Base-by-base conservation (phyloP, 1,140 invertebrate species). In the Drosophila hydei region DNA sequence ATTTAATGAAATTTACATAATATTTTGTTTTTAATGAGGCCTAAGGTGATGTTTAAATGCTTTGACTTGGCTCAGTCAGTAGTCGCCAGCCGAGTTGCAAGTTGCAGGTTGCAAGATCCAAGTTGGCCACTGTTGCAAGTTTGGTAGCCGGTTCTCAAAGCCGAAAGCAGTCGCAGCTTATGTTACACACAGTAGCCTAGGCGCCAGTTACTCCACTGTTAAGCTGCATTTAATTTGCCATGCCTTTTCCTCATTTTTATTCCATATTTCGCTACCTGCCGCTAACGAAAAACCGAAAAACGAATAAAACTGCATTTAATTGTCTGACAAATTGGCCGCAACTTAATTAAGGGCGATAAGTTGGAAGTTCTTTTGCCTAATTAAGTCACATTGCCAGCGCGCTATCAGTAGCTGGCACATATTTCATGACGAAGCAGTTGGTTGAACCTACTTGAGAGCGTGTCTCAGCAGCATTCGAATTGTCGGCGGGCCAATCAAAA, bases 1-100 rank as follows among this genome's bases (percentile, higher is more conserved):
- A 88, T 88, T 88, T 88, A 88, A 88, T 88, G 79, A 88, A 88
- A 88, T 88, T 88, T 88, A 88, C 83, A 88, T 88, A 88, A 88
- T 88, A 88, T 88, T 88, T 88, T 88, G 83, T 88, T 88, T 88
- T 88, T 88, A 88, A 88, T 88, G 83, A 88, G 83, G 83, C 83
- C 83, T 88, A 88, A 88, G 83, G 83, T 88, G 83, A 88, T 88
- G 83, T 88, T 88, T 88, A 88, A 88, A 88, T 88, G 83, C 83
- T 88, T 83, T 88, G 83, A 88, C 83, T 88, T 73, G 83, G 83
- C 83, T 80, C 77, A 76, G 67, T 75, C 72, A 76, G 70, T 74
- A 69, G 79, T 55, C 72, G 52, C 30, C 38, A 14, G 54, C 50
- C 52, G 12, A 16, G 38, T 27, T 27, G 54, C 42, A 21, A 25